Base-by-base conservation (phyloP, 2,113 vertebrate species). In the Rhombomys opimus region DNA sequence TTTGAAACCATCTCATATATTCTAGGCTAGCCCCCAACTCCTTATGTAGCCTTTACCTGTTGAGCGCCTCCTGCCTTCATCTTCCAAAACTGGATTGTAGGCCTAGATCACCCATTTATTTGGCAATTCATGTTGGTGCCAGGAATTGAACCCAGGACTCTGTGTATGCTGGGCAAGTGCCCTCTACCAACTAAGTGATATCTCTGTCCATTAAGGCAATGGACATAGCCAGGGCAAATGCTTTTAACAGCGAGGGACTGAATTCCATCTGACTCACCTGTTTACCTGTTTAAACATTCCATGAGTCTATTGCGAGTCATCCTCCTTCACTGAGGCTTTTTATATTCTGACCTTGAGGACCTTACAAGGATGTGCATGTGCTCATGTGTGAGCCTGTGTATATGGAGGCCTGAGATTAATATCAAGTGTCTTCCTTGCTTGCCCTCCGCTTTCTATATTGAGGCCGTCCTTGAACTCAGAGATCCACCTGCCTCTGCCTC, bases 171-270 rank as follows among this genome's bases (percentile, higher is more conserved):
- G n/a, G 30, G 59, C 57, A 38, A n/a, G 5, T 22, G 4, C 57
- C 46, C 46, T 84, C 57, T 63, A 41, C n/a, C 61, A 67, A 11
- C 41, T 30, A 38, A 67, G 82, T 13, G 7, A 46, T 23, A 30
- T 63, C 13, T 63, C n/a, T 18, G 59, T 18, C 35, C 20, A 57
- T 10, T 30, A 96, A 73, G 41, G 91, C 22, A 54, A 1, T 81
- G 50, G n/a, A n/a, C n/a, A 91, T 1, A 94, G 86, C 15, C n/a
- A 87, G 41, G 65, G 22, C 68, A 93, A 93, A 93, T 93, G 80
- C 95, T 96, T 94, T 93, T 52, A 85, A 88, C 4, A 32, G 46
- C 35, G 25, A 52, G 50, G 32, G 50, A 57, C 18, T 57, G 50
- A 27, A 78, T 54, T 54, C 27, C 27, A 32, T 18, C 23, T 32